Percentiles rank a stretch among this genome's conserved stretches.
Conservation (phyloP, 2,888 invertebrate genomes). For the Hydriomena furcata region DNA sequence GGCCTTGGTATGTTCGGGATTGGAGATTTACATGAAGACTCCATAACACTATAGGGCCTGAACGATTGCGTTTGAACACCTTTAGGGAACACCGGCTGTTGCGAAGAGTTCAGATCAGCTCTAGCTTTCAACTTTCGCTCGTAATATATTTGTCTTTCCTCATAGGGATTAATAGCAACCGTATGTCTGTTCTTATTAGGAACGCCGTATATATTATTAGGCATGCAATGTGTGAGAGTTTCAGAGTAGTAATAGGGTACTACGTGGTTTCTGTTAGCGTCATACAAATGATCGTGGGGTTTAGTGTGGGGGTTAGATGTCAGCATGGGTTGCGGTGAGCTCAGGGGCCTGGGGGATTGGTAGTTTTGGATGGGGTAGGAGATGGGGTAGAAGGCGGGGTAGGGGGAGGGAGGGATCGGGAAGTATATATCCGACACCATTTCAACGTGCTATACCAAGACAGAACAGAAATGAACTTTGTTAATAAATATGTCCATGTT, state of each 20-base stretch:
- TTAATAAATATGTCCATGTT: constrained; percentile 60
- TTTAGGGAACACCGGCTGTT: constrained; percentile 38
- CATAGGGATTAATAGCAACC: constrained; percentile 61
- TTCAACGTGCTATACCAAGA: constrained; percentile 87
- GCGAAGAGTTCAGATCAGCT: constrained; percentile 47
- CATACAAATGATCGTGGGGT: constrained; percentile 74
- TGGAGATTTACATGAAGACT: constrained; percentile 62
- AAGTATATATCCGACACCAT: constrained; percentile 90
- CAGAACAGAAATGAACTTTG: constrained; percentile 76
- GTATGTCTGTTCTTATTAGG: constrained; percentile 70
- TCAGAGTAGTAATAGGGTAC: constrained; percentile 78
- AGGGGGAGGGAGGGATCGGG: constrained; percentile 78
- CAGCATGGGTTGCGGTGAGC: constrained; percentile 65
- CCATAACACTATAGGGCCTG: constrained; percentile 75
- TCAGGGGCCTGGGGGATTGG: constrained; percentile 45
- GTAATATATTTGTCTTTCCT: constrained; percentile 61
- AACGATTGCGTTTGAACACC: constrained; percentile 58
- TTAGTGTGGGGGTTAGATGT: constrained; percentile 63
- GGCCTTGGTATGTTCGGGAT: constrained; percentile 60
- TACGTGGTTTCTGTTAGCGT: constrained; percentile 83
- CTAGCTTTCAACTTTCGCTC: constrained; percentile 55
- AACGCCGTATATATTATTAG: constrained; percentile 66
- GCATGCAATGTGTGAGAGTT: constrained; percentile 72
- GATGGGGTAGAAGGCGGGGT: constrained; percentile 73
- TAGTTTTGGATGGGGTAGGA: constrained; percentile 64